These are phyloP conservation scores for Astreopora myriophthalma DNA, from an alignment of 64 coral and sea anemone genomes.

Conservation along the genomic window DNA sequence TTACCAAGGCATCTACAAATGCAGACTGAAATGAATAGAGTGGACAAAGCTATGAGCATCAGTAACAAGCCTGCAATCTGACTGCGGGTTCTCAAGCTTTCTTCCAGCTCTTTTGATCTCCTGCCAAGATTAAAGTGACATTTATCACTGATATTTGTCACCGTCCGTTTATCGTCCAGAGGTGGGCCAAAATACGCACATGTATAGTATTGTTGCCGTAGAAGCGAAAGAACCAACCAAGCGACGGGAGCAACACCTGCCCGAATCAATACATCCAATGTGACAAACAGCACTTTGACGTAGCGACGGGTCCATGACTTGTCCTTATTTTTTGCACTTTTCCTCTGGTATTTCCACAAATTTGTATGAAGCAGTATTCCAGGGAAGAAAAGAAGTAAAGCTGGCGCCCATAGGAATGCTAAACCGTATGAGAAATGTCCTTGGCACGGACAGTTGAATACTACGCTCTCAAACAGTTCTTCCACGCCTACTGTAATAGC, in stretches of 20 bases:
- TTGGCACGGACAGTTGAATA: background rate
- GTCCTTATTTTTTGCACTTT: too few relatives aligned
- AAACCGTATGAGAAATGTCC: background rate
- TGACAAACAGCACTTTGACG: background rate
- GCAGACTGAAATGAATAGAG: background rate
- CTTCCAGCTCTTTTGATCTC: background rate
- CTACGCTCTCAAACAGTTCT: background rate
- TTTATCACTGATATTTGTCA: background rate
- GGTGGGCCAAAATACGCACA: conserved; percentile 19
- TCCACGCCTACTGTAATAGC: background rate
- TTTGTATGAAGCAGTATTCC: background rate
- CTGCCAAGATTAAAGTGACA: background rate
- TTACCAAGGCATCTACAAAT: background rate
- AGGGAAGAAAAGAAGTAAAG: background rate
- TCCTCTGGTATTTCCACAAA: background rate
- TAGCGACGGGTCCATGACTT: background rate
- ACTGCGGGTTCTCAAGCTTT: background rate
- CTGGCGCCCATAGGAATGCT: background rate
- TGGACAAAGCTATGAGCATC: background rate
- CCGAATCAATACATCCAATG: background rate
- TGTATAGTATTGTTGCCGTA: conserved; percentile 14
- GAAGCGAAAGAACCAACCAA: conserved; percentile 6
- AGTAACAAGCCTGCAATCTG: conserved; percentile 6
- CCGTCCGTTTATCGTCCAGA: background rate
- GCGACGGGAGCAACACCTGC: background rate